Conservation (phyloP, 2,888 invertebrate genomes). For the Mantis religiosa region DNA sequence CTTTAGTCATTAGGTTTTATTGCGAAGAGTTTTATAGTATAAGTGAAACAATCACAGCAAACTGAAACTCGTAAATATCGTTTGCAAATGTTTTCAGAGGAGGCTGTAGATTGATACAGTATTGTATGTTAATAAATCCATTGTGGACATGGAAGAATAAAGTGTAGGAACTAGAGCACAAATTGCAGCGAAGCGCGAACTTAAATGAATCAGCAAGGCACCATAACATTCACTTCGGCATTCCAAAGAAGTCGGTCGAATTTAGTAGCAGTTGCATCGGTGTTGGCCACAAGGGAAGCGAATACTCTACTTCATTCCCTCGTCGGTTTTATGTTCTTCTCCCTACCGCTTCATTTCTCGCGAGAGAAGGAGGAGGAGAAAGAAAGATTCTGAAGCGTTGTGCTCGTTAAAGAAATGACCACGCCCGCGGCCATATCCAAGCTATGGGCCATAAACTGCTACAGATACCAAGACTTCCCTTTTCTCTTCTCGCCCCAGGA, state of each 20-base stretch:
- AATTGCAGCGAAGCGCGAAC: background rate
- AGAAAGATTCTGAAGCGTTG: conserved; percentile 1
- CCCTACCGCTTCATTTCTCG: background rate
- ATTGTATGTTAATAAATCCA: too few relatives aligned
- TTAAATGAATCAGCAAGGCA: background rate
- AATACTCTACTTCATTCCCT: conserved; percentile 1
- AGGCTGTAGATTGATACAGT: too few relatives aligned
- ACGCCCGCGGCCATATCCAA: background rate
- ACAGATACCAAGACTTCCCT: background rate
- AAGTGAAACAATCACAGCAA: too few relatives aligned
- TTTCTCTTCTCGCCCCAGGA: background rate
- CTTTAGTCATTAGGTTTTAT: too few relatives aligned
- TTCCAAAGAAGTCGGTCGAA: background rate
- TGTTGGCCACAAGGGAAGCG: background rate
- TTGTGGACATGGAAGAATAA: too few relatives aligned
- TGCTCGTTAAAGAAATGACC: conserved; percentile 14
- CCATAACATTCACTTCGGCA: background rate
- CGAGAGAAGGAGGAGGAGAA: background rate
- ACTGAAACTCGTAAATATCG: too few relatives aligned
- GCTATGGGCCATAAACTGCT: conserved; percentile 9
- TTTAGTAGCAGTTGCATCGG: background rate
- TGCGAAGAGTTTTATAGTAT: too few relatives aligned
- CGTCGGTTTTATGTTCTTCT: background rate
- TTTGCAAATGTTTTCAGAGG: too few relatives aligned
- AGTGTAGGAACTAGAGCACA: background rate